Evolutionary conservation across 2,888 invertebrate species (phyloP).

Genomic region (Habrosyne pyritoides): DNA sequence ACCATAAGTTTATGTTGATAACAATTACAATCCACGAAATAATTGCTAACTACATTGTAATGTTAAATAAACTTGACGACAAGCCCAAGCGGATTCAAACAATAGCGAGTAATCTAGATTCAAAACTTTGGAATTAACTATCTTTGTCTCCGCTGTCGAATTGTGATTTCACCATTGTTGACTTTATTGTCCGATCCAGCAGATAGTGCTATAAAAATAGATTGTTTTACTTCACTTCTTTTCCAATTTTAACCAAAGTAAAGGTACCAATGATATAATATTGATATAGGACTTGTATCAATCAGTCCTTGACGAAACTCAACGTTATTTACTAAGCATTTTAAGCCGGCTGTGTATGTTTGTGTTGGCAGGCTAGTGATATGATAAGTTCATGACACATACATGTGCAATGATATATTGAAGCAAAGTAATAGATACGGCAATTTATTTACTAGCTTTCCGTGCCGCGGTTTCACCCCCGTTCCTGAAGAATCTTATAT

Average conservation of each 20-base stretch:
- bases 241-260: neutral
- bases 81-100: slow-evolving; percentile 1
- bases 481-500: no score
- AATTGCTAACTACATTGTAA: neutral
- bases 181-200: neutral
- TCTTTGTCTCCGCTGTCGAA: slow-evolving; percentile 20
- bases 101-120: neutral
- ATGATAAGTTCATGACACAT: slow-evolving; percentile 42
- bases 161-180: slow-evolving; percentile 25
- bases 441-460: no score
- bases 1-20: neutral
- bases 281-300: slow-evolving; percentile 16
- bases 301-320: slow-evolving; percentile 41
- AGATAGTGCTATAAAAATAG: neutral
- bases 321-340: slow-evolving; percentile 43
- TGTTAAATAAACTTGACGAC: neutral
- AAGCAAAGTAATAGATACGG: slow-evolving; percentile 27
- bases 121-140: slow-evolving; percentile 25
- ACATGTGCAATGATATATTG: slow-evolving; percentile 14
- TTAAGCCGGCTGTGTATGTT: slow-evolving; percentile 42
- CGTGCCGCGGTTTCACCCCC: no score
- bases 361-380: slow-evolving; percentile 51
- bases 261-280: slow-evolving; percentile 10
- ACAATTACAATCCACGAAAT: neutral
- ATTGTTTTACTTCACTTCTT: neutral